These are phyloP conservation scores for Cyclophora punctaria DNA, from an alignment of 2,888 invertebrate genomes.

Conservation along the genomic window DNA sequence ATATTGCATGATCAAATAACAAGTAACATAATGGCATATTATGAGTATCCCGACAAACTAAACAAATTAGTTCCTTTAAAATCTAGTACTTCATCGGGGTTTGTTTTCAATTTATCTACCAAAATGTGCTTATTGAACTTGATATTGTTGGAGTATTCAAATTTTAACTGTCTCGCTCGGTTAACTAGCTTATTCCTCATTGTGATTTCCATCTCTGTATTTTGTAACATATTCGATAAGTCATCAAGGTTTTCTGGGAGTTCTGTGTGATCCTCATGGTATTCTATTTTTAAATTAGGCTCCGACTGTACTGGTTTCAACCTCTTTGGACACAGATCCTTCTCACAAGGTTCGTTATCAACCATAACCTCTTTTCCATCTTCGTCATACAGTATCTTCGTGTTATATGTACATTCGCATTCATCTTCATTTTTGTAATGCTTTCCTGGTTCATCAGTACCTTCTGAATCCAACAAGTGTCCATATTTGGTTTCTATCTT, in stretches of 20 bases:
- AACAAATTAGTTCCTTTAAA: constrained; percentile 58
- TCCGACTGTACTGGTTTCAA: constrained; percentile 12
- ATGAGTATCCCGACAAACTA: constrained; percentile 43
- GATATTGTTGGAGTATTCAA: constrained; percentile 40
- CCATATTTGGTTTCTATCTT: constrained; percentile 61
- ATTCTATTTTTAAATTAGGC: constrained; percentile 37
- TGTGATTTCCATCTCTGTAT: constrained; percentile 28
- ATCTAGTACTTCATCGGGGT: constrained; percentile 44
- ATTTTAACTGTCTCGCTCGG: constrained; percentile 40
- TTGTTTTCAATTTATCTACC: constrained; percentile 41
- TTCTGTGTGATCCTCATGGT: constrained; percentile 25
- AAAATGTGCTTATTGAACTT: constrained; percentile 41
- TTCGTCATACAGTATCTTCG: constrained; percentile 58
- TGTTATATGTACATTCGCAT: constrained; percentile 45
- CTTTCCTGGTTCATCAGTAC: constrained; percentile 10
- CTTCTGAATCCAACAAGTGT: constrained; percentile 41
- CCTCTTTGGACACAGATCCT: constrained; percentile 47
- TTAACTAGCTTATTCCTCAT: constrained; percentile 43
- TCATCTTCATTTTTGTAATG: constrained; percentile 20
- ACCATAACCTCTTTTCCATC: constrained; percentile 40
- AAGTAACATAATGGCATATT: too few relatives aligned
- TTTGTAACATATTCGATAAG: constrained; percentile 35
- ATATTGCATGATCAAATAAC: too few relatives aligned
- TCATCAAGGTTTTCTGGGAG: constrained; percentile 43
- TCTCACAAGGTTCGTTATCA: constrained; percentile 19